phyloP scores from a whole-genome alignment of 1,140 invertebrate genomes.

The Drosophila sturtevanti region DNA sequence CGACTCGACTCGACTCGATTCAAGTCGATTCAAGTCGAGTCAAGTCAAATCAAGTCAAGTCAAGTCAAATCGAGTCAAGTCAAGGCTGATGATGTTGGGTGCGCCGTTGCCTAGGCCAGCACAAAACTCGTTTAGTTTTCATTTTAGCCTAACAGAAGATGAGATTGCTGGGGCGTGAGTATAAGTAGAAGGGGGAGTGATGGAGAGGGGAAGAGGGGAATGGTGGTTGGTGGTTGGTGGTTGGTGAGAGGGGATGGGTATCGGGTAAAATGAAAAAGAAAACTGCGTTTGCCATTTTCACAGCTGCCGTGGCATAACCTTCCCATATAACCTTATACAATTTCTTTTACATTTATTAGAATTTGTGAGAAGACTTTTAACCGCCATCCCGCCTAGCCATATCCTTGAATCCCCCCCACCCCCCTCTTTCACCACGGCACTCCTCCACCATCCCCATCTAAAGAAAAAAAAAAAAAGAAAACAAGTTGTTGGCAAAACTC shows the following conservation, averaged over 20 bases:
- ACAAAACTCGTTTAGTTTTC: constrained; percentile 78
- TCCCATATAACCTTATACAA: constrained; percentile 70
- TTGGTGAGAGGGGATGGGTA: too few relatives aligned
- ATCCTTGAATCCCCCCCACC: too few relatives aligned
- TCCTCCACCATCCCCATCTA: too few relatives aligned
- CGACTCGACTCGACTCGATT: too few relatives aligned
- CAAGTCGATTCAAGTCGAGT: neutral
- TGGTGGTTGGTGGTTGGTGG: too few relatives aligned
- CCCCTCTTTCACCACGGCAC: too few relatives aligned
- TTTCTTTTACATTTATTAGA: constrained; percentile 80
- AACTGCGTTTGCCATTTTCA: constrained; percentile 75
- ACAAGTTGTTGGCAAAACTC: neutral
- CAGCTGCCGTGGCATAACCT: constrained; percentile 72
- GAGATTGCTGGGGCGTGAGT: neutral
- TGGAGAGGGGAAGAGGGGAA: too few relatives aligned
- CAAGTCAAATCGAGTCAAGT: constrained; percentile 8
- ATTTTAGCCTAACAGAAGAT: constrained; percentile 53
- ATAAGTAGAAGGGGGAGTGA: neutral
- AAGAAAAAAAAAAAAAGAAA: neutral
- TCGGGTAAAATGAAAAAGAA: constrained; percentile 24
- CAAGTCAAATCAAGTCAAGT: neutral
- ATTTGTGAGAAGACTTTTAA: constrained; percentile 62
- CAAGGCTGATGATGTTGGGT: constrained; percentile 41
- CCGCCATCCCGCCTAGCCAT: constrained; percentile 21
- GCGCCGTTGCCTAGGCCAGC: constrained; percentile 49